Percentiles rank a stretch among this genome's conserved stretches.
Conservation (phyloP, 2,888 invertebrate genomes). For the Philaethria dido region DNA sequence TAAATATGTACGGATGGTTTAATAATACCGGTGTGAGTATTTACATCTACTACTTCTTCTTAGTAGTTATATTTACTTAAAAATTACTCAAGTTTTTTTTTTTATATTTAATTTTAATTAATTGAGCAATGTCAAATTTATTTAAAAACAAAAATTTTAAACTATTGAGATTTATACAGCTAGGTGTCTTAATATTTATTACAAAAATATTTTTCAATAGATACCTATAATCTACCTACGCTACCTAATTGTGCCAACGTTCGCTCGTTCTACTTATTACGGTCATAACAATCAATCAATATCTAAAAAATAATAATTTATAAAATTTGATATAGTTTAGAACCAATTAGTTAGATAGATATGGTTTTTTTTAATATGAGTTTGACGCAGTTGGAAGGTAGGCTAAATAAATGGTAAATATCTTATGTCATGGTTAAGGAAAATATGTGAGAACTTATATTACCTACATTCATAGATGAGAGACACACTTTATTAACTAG, state of each 20-base stretch:
- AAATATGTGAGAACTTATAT: neutral
- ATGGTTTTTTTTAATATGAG: neutral
- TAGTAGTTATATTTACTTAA: neutral
- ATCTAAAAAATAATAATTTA: no score
- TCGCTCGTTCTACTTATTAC: no score
- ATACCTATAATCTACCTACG: no score
- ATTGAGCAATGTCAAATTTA: neutral
- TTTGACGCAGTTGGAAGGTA: neutral
- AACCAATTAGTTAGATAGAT: no score
- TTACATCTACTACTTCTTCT: slow-evolving; percentile 29
- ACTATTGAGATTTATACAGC: neutral
- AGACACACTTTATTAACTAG: no score
- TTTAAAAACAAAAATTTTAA: neutral
- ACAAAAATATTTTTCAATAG: neutral
- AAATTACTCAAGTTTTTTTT: neutral
- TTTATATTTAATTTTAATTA: neutral
- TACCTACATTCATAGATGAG: neutral
- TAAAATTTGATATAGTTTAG: no score
- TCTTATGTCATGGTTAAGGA: neutral
- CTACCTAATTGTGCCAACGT: no score
- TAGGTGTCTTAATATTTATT: neutral
- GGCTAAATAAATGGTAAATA: neutral
- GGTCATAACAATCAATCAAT: no score
- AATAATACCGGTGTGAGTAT: slow-evolving; percentile 57
- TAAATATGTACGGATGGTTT: slow-evolving; percentile 55